Conservation (phyloP, 92 coral and sea anemone genomes). For the Montipora capitata region DNA sequence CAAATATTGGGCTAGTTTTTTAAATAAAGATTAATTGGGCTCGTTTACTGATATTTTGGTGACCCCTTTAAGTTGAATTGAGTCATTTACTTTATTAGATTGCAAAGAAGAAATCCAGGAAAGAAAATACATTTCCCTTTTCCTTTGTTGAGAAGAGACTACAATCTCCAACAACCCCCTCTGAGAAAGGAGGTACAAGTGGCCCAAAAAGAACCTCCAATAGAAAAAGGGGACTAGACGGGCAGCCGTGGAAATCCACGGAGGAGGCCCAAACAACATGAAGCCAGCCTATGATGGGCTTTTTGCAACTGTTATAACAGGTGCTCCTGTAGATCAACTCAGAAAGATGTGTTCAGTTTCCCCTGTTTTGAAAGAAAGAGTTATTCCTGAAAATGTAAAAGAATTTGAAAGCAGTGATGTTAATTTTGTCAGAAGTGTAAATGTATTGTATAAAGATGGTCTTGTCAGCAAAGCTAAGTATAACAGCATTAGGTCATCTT, state of each 20-base stretch:
- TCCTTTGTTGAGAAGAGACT: conserved; percentile 41
- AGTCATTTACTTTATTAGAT: conserved; percentile 21
- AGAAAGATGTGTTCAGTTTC: conserved; percentile 52
- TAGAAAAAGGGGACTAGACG: conserved; percentile 13
- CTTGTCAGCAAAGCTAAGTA: conserved; percentile 64
- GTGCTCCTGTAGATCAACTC: conserved; percentile 43
- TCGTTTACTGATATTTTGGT: conserved; percentile 20
- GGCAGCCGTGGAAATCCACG: conserved; percentile 65
- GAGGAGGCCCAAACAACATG: conserved; percentile 60
- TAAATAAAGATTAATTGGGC: not conserved
- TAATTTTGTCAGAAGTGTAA: not conserved
- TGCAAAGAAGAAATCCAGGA: conserved; percentile 12
- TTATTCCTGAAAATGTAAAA: conserved; percentile 34
- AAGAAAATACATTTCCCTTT: conserved; percentile 8
- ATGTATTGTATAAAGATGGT: conserved; percentile 20
- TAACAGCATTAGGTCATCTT: conserved; percentile 58
- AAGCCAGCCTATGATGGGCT: conserved; percentile 59
- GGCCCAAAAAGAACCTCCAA: conserved; percentile 21
- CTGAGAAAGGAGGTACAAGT: conserved; percentile 31
- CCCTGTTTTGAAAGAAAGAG: conserved; percentile 34
- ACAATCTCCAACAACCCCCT: conserved; percentile 35
- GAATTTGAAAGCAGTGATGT: not conserved
- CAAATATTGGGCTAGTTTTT: conserved; percentile 13
- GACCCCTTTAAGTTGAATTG: conserved; percentile 25
- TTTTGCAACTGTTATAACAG: conserved; percentile 43